These are phyloP conservation scores for Nephila pilipes DNA, from an alignment of 1,140 invertebrate species.

Conservation along the genomic window DNA sequence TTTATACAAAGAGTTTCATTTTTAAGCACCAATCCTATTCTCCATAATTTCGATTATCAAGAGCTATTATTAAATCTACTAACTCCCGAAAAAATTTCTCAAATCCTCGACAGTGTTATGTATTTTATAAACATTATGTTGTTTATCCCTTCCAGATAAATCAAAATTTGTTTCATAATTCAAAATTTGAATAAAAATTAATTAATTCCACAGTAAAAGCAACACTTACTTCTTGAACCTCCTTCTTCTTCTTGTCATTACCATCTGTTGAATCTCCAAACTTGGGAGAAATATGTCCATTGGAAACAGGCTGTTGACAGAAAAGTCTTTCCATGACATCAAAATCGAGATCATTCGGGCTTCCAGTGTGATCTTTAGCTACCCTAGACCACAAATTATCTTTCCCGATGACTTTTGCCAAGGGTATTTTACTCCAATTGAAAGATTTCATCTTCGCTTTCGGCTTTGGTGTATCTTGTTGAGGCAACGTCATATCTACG, in stretches of 20 bases:
- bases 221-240: conserved; percentile 68
- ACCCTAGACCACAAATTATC: conserved; percentile 96
- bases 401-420: conserved; percentile 84
- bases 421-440: conserved; percentile 95
- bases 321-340: conserved; percentile 95
- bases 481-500: conserved; percentile 66
- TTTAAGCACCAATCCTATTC: no score
- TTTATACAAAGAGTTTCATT: no score
- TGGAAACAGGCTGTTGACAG: conserved; percentile 87
- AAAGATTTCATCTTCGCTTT: conserved; percentile 96
- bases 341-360: conserved; percentile 92
- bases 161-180: background rate
- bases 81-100: no score
- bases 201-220: background rate
- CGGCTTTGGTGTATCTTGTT: conserved; percentile 85
- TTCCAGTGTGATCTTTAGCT: conserved; percentile 89
- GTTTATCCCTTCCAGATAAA: background rate
- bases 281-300: conserved; percentile 50
- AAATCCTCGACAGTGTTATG: no score
- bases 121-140: no score
- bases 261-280: conserved; percentile 34
- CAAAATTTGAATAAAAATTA: background rate
- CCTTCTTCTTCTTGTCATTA: conserved; percentile 70
- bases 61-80: no score
- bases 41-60: no score